Evolutionary conservation across 2,113 vertebrate genomes (phyloP), one percentile per base, ranked within the genome.

Genomic region (cat (Felis catus)): DNA sequence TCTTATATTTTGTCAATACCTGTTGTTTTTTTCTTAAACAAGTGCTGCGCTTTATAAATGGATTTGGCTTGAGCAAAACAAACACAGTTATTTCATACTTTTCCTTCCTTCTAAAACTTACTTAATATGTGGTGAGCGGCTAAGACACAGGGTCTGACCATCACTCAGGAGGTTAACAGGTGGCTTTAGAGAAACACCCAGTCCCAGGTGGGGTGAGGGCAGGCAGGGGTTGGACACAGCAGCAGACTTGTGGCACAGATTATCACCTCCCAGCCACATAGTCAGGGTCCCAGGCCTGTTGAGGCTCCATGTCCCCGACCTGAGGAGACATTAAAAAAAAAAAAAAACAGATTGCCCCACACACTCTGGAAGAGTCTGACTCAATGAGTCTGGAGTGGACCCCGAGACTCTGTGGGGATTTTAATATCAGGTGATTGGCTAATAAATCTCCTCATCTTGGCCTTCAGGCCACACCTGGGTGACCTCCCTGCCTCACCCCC

Each of bases 1-100:
- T 98, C 96, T 98, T 98, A 98, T 98, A 98, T 98, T 98, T 98
- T 97, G 98, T 98, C 98, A 98, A 98, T 98, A 98, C 89, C 96
- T 97, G 96, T 97, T 98, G 85, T 97, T 97, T 95, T 97, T 91
- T 97, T 89, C 92, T 97, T 97, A 97, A 98, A 98, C 95, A 97
- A 98, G 97, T 97, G 92, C 97, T 66, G 85, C n/a, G 51, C 92
- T 98, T 98, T 98, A 98, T 96, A 98, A 98, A 98, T 98, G 98
- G 97, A 98, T 98, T 97, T 92, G 74, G 73, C 89, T 73, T 95
- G 91, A 94, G 97, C 96, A 98, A 98, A 98, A 98, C 85, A 95
- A 98, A 98, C 86, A 94, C 89, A 93, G 93, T 80, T 93, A 93
- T 97, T 98, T 96, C 92, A 81, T 74, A 81, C n/a, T 83, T 79